phyloP scores from a whole-genome alignment of 2,113 vertebrate genomes.

The Manacus vitellinus region DNA sequence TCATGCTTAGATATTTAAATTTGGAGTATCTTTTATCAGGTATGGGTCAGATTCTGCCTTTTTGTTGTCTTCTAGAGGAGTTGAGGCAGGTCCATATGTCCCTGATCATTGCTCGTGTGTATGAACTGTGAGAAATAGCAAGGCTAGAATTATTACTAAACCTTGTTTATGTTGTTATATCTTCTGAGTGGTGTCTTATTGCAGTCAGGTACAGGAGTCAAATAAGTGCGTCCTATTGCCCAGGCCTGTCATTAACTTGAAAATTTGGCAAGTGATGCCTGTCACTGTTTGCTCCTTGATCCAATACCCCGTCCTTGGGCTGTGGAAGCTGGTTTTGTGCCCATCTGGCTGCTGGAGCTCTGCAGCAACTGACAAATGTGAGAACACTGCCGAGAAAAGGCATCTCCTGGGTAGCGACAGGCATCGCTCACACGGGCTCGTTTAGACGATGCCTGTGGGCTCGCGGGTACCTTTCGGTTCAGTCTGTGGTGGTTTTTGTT shows the following conservation, averaged over 20 bases:
- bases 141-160: neutral
- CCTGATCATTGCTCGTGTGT: neutral
- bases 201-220: neutral
- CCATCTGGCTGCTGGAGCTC: neutral
- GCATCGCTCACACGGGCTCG: neutral
- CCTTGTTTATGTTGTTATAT: neutral
- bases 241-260: neutral
- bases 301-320: constrained; percentile 2
- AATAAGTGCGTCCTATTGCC: neutral
- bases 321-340: constrained; percentile 32
- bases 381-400: neutral
- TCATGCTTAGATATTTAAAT: neutral
- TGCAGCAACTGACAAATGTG: neutral
- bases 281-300: constrained; percentile 8
- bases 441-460: neutral
- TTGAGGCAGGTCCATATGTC: neutral
- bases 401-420: neutral
- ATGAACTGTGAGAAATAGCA: neutral
- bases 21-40: neutral
- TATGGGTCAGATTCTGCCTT: neutral
- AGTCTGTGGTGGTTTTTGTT: neutral
- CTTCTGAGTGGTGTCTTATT: neutral
- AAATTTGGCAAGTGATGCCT: neutral
- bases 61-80: neutral
- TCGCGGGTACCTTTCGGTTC: neutral